Evolutionary conservation across 2,113 vertebrate species (phyloP), one percentile per base, ranked within the genome.

Genomic region (Pseudorhombus dupliciocellatus): DNA sequence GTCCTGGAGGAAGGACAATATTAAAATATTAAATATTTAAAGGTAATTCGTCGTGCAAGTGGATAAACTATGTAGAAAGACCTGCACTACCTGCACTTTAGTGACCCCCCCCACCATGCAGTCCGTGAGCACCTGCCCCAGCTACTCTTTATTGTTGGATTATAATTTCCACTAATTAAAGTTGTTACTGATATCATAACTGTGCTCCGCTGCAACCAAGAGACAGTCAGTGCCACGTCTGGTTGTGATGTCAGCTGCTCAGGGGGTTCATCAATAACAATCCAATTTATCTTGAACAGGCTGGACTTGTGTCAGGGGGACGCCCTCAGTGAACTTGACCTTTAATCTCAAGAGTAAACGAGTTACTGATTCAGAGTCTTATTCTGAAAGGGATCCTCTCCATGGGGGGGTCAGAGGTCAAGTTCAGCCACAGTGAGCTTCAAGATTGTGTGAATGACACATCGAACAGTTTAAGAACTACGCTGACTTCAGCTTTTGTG

Each of bases 201-300:
- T 46, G 42, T 50, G 46, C 46, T 50, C 46, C n/a, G 46, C 52
- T 25, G 52, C 12, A 24, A 11, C 24, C 58, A 52, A 69, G 59
- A 18, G 11, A 3, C 37, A 30, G 66, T 46, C 30, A 16, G 6
- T 73, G 79, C 81, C 84, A 86, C 87, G 79, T 84, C 68, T 84
- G 79, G 84, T 53, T 25, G 11, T 31, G 54, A 63, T 67, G 50
- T 52, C 1, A 2, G 18, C 64, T 48, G 78, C 34, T 77, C 73
- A 64, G 46, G 11, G 66, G 16, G 70, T 75, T 77, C 58, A 69
- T 16, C 5, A 26, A 16, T 14, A 34, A 18, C 5, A 10, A 16
- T 20, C 10, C 25, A 40, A 55, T 54, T 84, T 34, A 61, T 65
- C 54, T 79, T 42, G 42, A 25, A 66, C 64, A 15, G n/a, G 9